These are phyloP conservation scores for Malurus cyaneus DNA, from an alignment of 2,113 vertebrate species.

Conservation along the genomic window DNA sequence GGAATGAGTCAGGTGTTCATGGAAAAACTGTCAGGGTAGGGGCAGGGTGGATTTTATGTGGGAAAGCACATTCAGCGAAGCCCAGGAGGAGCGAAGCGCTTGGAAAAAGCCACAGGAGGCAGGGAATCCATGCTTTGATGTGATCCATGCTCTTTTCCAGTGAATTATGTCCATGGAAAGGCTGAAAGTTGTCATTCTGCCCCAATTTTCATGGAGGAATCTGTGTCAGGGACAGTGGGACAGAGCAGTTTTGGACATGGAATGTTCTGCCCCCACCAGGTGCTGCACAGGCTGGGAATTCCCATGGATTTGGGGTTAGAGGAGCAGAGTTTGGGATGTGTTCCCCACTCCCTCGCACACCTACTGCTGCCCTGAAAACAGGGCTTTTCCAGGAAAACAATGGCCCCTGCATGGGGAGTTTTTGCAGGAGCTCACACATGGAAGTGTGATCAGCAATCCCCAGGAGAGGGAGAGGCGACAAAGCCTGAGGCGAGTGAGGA, in stretches of 20 bases:
- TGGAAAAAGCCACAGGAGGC: not conserved
- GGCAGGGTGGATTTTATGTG: not conserved
- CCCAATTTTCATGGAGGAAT: rapidly evolving
- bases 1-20: not conserved
- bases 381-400: not conserved
- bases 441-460: not conserved
- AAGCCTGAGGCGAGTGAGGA: not conserved
- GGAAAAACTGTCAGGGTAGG: not conserved
- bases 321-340: not conserved
- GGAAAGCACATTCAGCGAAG: not conserved
- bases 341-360: not conserved
- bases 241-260: not conserved
- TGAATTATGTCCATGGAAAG: not conserved
- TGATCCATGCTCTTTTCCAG: not conserved
- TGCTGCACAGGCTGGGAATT: not conserved
- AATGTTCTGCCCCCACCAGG: not conserved
- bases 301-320: not conserved
- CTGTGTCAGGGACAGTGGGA: rapidly evolving
- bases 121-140: not conserved
- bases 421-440: not conserved
- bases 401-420: not conserved
- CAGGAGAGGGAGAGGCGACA: not conserved
- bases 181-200: not conserved
- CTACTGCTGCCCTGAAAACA: not conserved
- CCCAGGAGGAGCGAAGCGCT: not conserved